Evolutionary conservation across 2,888 invertebrate genomes (phyloP), one percentile per base, ranked within the genome.

Genomic region (Cosmia pyralina): DNA sequence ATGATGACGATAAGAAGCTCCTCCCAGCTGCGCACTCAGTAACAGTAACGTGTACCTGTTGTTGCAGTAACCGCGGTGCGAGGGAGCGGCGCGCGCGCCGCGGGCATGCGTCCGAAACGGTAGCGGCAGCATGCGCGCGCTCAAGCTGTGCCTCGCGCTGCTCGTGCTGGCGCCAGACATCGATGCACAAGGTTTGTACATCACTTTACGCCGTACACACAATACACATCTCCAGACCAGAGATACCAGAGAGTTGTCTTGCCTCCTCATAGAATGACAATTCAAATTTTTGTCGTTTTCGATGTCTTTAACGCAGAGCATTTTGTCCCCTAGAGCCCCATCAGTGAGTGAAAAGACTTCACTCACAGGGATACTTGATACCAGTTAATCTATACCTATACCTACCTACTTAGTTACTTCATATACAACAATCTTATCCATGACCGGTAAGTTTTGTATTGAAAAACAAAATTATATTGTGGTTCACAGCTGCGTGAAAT

Each of bases 101-200:
- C 75, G 81, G 88, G 89, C 82, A 88, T 87, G 90, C 84, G 74
- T 50, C 77, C 85, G 82, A 72, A 79, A 69, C 84, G 88, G 85
- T 87, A 87, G 89, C 88, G 77, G 89, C 92, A 92, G 90, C 89
- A 93, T 93, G 93, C 91, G 88, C 90, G 90, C 90, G 86, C 87
- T 89, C 82, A 83, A 86, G 86, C 90, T 92, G 72, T 89, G 89
- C 82, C 88, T 91, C 83, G 87, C 89, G 87, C 89, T 91, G 87
- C 90, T 88, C 83, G 76, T 84, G 88, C 88, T 88, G 83, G 87
- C 87, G 79, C 76, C 79, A 55, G 78, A 81, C 73, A 46, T 77
- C 48, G 65, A 81, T 6, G 87, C 88, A 62, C 92, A 91, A 90
- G 91, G 92, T 91, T 22, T 17, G 72, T 60, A 19, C 19, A 15